Conservation (phyloP, 1,140 invertebrate genomes). For the Heterodera schachtii region DNA sequence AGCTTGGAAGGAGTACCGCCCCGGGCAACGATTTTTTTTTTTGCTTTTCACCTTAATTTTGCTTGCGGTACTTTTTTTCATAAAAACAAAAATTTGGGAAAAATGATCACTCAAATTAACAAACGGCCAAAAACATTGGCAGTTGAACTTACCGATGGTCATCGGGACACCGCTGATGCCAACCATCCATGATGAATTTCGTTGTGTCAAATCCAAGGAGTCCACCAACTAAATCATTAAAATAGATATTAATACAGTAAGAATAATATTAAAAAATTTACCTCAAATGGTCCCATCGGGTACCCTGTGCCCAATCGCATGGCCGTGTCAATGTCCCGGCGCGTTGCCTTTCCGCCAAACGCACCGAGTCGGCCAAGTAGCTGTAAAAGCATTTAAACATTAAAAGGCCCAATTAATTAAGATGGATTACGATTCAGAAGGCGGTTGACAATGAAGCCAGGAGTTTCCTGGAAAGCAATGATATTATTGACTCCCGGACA, state of each 20-base stretch:
- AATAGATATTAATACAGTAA: background rate
- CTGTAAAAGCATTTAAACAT: background rate
- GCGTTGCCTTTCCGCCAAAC: constrained; percentile 75
- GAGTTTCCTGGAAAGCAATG: constrained; percentile 73
- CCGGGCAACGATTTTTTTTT: too few species aligned
- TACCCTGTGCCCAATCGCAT: constrained; percentile 71
- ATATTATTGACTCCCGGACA: too few species aligned
- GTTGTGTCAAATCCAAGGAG: constrained; percentile 71
- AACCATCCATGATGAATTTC: constrained; percentile 73
- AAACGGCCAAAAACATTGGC: too few species aligned
- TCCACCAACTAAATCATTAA: constrained; percentile 63
- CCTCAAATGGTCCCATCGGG: constrained; percentile 71
- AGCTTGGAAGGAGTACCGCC: too few species aligned
- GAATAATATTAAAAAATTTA: too few species aligned
- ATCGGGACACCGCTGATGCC: constrained; percentile 79
- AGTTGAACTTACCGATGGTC: constrained; percentile 71
- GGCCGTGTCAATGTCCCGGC: constrained; percentile 69
- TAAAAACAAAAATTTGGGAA: background rate
- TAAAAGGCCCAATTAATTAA: background rate
- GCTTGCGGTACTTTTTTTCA: too few species aligned
- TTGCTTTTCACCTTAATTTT: too few species aligned
- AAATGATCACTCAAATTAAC: background rate
- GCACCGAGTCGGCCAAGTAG: constrained; percentile 76
- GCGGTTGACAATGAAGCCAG: constrained; percentile 83
- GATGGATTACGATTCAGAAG: constrained; percentile 72